Evolutionary conservation across 2,888 invertebrate species (phyloP), one percentile per base, ranked within the genome.

Genomic region (Julus scandinavius): DNA sequence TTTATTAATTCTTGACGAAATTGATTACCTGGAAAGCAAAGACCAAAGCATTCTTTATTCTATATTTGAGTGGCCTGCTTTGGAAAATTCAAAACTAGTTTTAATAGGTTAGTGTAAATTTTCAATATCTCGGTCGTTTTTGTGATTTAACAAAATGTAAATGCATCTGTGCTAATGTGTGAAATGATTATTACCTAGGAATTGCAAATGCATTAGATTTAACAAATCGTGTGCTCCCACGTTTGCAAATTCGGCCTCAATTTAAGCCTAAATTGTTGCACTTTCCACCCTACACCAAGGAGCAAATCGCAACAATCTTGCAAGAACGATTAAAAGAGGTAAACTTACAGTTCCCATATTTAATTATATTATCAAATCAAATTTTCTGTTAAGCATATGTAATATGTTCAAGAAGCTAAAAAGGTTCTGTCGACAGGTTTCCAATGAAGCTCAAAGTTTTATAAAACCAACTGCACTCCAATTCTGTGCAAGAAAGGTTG

Each of bases 11-110:
- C 92, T 99, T 89, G 99, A 99, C 92, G 99, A 99, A 93, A 96
- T 99, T 89, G 99, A 99, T 92, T 98, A 99, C 92, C 92, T 99
- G 72, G 96, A 96, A 91, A 91, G 91, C 87, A 93, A 92, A 89
- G 96, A 95, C 90, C 97, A 98, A 91, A 95, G 96, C 0, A 96
- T 99, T 2, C 93, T 99, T 7, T 98, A 99, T 92, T 96, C 96
- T 0, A 95, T 99, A 90, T 99, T 99, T 92, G 97, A 97, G 91
- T 98, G 98, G 98, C 97, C 98, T 0, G 94, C 96, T 0, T 92
- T 95, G 88, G 92, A 93, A 0, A 93, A 94, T 40, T 95, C 96
- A 0, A 95, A 94, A 72, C 91, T 99, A 0, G 94, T 98, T 85
- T 93, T 99, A 11, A 94, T 99, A 50, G 99, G 98, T 83, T 96